Evolutionary conservation across 92 coral and sea anemone species (phyloP).

Genomic region (Pocillopora grandis): DNA sequence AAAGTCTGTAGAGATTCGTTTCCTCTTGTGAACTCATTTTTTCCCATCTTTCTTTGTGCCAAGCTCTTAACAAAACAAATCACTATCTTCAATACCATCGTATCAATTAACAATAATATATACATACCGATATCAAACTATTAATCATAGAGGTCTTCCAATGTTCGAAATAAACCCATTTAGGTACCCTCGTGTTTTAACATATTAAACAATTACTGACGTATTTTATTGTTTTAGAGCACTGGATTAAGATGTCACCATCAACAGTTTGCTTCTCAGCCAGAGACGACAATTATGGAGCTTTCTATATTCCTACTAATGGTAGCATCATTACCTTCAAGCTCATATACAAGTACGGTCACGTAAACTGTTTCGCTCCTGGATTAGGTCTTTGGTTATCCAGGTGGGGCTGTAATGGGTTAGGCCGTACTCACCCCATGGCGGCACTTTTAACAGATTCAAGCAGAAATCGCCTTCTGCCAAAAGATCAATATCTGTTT

Average conservation of each 20-base stretch:
- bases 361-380: neutral
- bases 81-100: too few relatives aligned
- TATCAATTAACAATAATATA: too few relatives aligned
- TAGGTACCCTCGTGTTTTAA: too few relatives aligned
- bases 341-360: neutral
- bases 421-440: neutral
- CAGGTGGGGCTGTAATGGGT: neutral
- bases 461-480: neutral
- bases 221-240: neutral
- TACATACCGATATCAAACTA: too few relatives aligned
- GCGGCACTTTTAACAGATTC: neutral
- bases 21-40: too few relatives aligned
- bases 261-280: neutral
- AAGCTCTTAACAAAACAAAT: too few relatives aligned
- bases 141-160: too few relatives aligned
- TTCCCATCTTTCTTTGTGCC: too few relatives aligned
- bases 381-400: neutral
- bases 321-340: conserved; percentile 8
- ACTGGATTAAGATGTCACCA: conserved; percentile 14
- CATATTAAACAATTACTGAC: too few relatives aligned
- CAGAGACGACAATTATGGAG: neutral
- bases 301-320: neutral
- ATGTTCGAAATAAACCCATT: too few relatives aligned
- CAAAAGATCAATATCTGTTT: neutral
- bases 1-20: too few relatives aligned